A percentile compares a stretch with the other conserved stretches of the same genome.
Conservation (phyloP, 2,113 vertebrate species). For the Oryzias celebensis region DNA sequence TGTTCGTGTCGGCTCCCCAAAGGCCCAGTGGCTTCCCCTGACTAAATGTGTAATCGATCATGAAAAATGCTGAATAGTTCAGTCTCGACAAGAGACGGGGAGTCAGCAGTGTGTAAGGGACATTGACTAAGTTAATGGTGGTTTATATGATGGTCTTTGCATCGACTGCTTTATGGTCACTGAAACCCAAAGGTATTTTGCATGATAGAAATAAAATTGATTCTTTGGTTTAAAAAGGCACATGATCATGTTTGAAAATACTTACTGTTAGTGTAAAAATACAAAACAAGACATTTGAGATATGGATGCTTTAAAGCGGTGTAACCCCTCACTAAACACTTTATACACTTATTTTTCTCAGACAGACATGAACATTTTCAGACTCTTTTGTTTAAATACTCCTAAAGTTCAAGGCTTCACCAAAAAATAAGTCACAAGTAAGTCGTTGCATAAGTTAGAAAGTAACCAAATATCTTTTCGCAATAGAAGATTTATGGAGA, state of each 20-base stretch:
- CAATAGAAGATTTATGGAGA: too few relatives aligned
- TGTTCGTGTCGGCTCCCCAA: constrained; percentile 30
- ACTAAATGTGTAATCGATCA: constrained; percentile 72
- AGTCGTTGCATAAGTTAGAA: too few relatives aligned
- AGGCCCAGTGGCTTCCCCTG: constrained; percentile 58
- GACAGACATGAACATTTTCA: too few relatives aligned
- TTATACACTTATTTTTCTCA: too few relatives aligned
- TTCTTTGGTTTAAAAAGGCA: constrained; percentile 8
- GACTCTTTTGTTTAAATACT: too few relatives aligned
- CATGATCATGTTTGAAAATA: background rate
- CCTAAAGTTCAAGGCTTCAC: too few relatives aligned
- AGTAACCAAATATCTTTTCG: too few relatives aligned
- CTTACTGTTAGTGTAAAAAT: too few relatives aligned
- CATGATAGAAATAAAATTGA: constrained; percentile 18
- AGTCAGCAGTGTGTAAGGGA: constrained; percentile 56
- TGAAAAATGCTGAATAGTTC: constrained; percentile 72
- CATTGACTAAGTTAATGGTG: constrained; percentile 70
- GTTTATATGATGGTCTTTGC: constrained; percentile 43
- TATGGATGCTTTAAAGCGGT: too few relatives aligned
- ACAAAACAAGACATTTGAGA: too few relatives aligned
- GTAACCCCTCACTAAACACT: too few relatives aligned
- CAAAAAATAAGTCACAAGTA: too few relatives aligned
- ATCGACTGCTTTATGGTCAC: constrained; percentile 44
- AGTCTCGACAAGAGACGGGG: constrained; percentile 53
- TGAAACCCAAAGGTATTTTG: constrained; percentile 25